These are phyloP conservation scores for Leptopilina syphax DNA, from an alignment of 2,888 invertebrate species.

Conservation along the genomic window DNA sequence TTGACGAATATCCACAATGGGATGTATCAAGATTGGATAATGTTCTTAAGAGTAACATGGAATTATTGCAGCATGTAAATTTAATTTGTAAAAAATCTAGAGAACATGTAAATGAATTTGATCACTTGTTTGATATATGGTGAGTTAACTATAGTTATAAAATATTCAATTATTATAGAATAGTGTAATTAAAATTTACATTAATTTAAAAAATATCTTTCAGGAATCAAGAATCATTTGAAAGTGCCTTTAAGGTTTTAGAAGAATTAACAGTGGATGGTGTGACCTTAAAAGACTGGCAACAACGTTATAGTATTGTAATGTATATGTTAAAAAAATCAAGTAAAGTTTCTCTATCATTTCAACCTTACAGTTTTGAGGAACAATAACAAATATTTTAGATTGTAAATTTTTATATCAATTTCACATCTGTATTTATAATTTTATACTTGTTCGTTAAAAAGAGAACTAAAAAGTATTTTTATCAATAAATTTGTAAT, in stretches of 20 bases:
- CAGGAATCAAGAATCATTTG: conserved; percentile 68
- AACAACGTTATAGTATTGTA: conserved; percentile 64
- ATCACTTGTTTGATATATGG: conserved; percentile 63
- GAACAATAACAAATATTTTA: conserved; percentile 15
- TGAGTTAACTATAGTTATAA: conserved; percentile 45
- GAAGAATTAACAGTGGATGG: conserved; percentile 64
- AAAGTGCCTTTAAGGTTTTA: conserved; percentile 60
- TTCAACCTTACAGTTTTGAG: conserved; percentile 11
- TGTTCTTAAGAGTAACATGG: conserved; percentile 55
- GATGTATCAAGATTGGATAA: conserved; percentile 42
- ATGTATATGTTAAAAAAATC: conserved; percentile 61
- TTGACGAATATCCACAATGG: conserved; percentile 43
- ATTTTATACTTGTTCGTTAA: no score
- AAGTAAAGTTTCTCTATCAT: neutral
- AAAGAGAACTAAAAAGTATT: no score
- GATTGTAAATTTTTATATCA: neutral
- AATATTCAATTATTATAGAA: no score
- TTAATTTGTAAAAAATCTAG: conserved; percentile 55
- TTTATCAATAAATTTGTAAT: no score
- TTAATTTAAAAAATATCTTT: conserved; percentile 39
- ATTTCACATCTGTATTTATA: neutral
- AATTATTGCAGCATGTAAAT: conserved; percentile 62
- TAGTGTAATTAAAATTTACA: no score
- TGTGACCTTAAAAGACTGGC: conserved; percentile 69
- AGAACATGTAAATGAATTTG: conserved; percentile 62